Evolutionary conservation across 1,140 invertebrate species (phyloP), one percentile per base, ranked within the genome.

Genomic region (Hypsibius dujardini): DNA sequence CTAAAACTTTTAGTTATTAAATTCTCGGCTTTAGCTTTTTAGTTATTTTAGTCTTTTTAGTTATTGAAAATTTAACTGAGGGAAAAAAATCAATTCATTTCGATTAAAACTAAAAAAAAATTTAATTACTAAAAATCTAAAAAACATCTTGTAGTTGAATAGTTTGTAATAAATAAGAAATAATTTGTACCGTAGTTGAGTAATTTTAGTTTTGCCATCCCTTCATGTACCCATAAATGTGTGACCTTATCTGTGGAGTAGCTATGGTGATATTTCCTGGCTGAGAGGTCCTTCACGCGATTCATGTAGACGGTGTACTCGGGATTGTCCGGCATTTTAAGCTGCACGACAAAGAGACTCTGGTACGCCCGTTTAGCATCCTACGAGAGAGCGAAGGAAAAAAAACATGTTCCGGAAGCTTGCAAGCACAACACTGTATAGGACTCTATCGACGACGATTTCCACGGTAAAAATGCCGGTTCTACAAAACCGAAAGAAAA

Each of bases 241-340:
- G n/a, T n/a, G 7, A 7, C n/a, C 7, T 56, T n/a, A n/a, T 7
- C 50, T 56, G 50, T n/a, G 50, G 7, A 7, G 50, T 56, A 56
- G 50, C 7, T 56, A n/a, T 56, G n/a, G 50, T 56, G 50, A 56
- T 56, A 56, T 56, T 56, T 56, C 50, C n/a, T n/a, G 50, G 50
- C 50, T 7, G 50, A 56, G 7, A 56, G 50, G 7, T 56, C n/a
- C n/a, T 56, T 56, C 7, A 56, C n/a, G 7, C 50, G 50, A n/a
- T 7, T 56, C 50, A 7, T 7, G n/a, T 56, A 56, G 7, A 7
- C 50, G 50, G 50, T n/a, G 50, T 56, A 7, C 50, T 7, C 50
- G 7, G 7, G 7, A n/a, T 7, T 56, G 50, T 56, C 50, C 7
- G 50, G 50, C 7, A 56, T n/a, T 56, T 56, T 56, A 7, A 56